Evolutionary conservation across 2,797 vertebrate species (phyloP), one percentile per base, ranked within the genome.

Genomic region (Craterocephalus amniculus): DNA sequence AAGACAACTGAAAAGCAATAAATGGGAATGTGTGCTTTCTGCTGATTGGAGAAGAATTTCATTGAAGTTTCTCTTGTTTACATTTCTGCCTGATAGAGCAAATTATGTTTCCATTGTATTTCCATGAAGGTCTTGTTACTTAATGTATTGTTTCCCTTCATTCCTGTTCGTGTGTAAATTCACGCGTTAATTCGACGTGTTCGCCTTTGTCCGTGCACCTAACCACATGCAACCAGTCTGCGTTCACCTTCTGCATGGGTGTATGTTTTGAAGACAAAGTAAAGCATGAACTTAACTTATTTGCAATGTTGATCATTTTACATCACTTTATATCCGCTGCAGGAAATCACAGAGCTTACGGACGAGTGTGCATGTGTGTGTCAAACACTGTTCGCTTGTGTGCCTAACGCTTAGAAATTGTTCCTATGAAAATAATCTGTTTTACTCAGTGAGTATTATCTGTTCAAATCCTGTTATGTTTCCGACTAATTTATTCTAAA

Each of bases 31-130:
- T 90, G 81, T 81, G 85, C 84, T 87, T 73, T 90, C 74, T 84
- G 85, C 85, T 87, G 83, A 90, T 91, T 88, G 88, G 81, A 86
- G 85, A 73, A 76, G 74, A 90, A 73, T 90, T 92, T 89, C 89
- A 92, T 91, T 91, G 84, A 84, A 84, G 83, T 88, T 89, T 80
- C 73, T 85, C 74, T 78, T 64, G 83, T 93, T 93, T 94, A 91
- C 89, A 88, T 91, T 89, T 92, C 81, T 83, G 83, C 83, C 78
- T 60, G 48, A 87, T 74, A 52, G 90, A 86, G 89, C 79, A 79
- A 91, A 91, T 92, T 90, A 88, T 87, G 80, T 90, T 88, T 72
- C 63, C 68, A 71, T 57, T 79, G 58, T 63, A 81, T 79, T 84
- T 83, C 78, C 81, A 83, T 86, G 74, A 78, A 83, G 72, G 82